phyloP scores from a whole-genome alignment of 2,113 vertebrate genomes.

The Hippocampus guttulatus region DNA sequence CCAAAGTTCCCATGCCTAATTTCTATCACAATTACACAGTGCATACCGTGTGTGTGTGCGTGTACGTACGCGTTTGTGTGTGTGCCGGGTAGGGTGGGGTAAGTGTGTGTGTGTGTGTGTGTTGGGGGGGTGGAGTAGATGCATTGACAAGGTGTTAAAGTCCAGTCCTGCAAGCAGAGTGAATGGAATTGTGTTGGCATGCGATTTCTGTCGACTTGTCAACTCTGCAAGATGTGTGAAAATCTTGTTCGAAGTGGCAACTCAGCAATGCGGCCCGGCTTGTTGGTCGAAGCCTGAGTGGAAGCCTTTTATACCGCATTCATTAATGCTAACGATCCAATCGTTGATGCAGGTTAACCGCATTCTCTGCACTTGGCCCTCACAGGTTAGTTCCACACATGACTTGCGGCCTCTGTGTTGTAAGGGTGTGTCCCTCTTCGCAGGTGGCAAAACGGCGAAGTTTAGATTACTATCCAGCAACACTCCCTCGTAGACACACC shows the following conservation, averaged over 20 bases:
- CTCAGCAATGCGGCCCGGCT: slow-evolving; percentile 6
- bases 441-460: slow-evolving; percentile 42
- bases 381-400: slow-evolving; percentile 18
- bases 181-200: slow-evolving; percentile 15
- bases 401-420: slow-evolving; percentile 16
- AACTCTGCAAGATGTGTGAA: slow-evolving; percentile 14
- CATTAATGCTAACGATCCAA: slow-evolving; percentile 1
- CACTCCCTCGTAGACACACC: slow-evolving; percentile 44
- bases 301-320: not conserved
- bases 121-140: not conserved
- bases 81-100: not conserved
- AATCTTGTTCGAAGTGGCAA: not conserved
- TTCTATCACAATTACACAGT: slow-evolving; percentile 2
- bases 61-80: not conserved
- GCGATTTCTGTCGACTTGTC: slow-evolving; percentile 28
- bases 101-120: not conserved
- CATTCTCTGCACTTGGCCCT: slow-evolving; percentile 21
- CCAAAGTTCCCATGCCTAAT: slow-evolving; percentile 34
- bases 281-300: not conserved
- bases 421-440: slow-evolving; percentile 41
- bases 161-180: slow-evolving; percentile 36
- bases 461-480: slow-evolving; percentile 35
- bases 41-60: not conserved
- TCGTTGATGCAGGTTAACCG: slow-evolving; percentile 9
- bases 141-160: slow-evolving; percentile 37